phyloP scores from a whole-genome alignment of 2,797 vertebrate species.

The Scarus forsteni region DNA sequence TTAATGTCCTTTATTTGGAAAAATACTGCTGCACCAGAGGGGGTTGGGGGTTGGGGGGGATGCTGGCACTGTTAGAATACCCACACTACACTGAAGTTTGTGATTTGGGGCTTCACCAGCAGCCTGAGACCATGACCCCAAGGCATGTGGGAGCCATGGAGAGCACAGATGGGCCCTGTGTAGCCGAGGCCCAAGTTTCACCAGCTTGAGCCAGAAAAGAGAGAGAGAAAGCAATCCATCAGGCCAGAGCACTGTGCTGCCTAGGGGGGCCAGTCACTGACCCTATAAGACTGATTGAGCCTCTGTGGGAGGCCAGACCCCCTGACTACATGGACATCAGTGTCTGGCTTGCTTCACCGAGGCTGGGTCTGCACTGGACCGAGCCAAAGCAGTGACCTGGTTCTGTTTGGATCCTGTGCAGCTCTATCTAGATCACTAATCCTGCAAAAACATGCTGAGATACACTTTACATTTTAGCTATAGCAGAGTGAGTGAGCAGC shows the following conservation, averaged over 20 bases:
- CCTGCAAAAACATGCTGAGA: conserved; percentile 29
- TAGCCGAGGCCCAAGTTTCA: conserved; percentile 62
- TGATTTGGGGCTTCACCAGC: conserved; percentile 69
- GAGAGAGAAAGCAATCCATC: conserved; percentile 76
- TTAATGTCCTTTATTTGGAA: background rate
- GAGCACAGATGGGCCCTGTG: conserved; percentile 81
- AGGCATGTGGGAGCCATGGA: conserved; percentile 68
- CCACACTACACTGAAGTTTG: conserved; percentile 37
- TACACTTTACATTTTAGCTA: conserved; percentile 7
- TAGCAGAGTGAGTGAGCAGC: conserved; percentile 15
- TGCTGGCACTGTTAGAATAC: conserved; percentile 22
- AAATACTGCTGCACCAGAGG: background rate
- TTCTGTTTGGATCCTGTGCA: conserved; percentile 66
- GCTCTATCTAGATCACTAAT: conserved; percentile 60
- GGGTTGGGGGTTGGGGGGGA: background rate
- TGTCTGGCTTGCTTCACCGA: conserved; percentile 76
- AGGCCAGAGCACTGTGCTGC: conserved; percentile 75
- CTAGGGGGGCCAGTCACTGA: conserved; percentile 72
- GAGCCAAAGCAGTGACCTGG: conserved; percentile 80
- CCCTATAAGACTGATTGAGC: conserved; percentile 82
- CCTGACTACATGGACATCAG: conserved; percentile 78
- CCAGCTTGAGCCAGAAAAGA: conserved; percentile 75
- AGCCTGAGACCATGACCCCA: conserved; percentile 65
- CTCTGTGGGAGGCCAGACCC: conserved; percentile 74
- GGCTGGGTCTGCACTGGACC: conserved; percentile 67